phyloP scores from a whole-genome alignment of 1,140 invertebrate species.

The Cotesia vestalis region DNA sequence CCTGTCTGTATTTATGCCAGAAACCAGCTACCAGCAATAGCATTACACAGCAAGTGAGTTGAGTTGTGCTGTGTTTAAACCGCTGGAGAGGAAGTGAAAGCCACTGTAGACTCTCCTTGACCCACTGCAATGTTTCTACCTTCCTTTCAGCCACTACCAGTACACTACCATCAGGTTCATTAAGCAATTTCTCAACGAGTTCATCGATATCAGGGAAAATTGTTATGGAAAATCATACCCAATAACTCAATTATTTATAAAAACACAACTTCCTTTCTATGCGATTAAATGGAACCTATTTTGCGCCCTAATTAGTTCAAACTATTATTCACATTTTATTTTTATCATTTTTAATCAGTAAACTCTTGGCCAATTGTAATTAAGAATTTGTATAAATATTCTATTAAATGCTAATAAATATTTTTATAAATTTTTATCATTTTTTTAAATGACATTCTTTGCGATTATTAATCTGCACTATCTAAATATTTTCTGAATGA shows the following conservation, averaged over 20 bases:
- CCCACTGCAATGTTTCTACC: constrained; percentile 66
- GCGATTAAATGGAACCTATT: neutral
- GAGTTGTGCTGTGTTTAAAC: constrained; percentile 39
- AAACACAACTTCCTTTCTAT: constrained; percentile 5
- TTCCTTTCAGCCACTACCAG: constrained; percentile 58
- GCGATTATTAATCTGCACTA: too few relatives aligned
- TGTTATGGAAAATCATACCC: constrained; percentile 21
- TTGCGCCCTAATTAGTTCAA: neutral
- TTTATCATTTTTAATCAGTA: neutral
- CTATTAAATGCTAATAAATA: too few relatives aligned
- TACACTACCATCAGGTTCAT: constrained; percentile 56
- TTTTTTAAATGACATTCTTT: neutral
- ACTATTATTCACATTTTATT: neutral
- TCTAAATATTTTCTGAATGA: too few relatives aligned
- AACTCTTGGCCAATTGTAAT: too few relatives aligned
- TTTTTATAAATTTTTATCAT: too few relatives aligned
- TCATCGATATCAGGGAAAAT: constrained; percentile 26
- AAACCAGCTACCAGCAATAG: neutral
- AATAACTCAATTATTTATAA: neutral
- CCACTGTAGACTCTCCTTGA: constrained; percentile 62
- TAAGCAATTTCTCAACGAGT: constrained; percentile 61
- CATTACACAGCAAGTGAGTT: constrained; percentile 5
- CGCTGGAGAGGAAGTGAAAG: constrained; percentile 65
- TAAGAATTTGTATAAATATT: too few relatives aligned
- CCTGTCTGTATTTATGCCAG: neutral